Conservation (phyloP, 23 tunicate species). For the Aplidium turbinatum region DNA sequence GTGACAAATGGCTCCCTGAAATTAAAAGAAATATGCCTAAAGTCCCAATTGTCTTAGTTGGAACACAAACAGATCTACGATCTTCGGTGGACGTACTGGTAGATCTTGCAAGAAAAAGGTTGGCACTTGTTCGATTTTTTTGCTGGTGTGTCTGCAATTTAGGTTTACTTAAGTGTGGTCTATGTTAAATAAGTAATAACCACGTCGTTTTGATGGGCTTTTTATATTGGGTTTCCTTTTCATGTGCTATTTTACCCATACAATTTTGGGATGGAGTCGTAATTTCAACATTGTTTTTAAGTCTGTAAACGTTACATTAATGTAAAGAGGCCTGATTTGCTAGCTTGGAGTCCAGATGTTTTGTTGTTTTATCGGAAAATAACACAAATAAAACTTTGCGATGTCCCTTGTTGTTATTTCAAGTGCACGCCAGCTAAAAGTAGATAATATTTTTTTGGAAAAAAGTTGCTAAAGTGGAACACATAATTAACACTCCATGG, state of each 20-base stretch:
- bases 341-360: too few relatives aligned
- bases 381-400: too few relatives aligned
- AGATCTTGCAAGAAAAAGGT: constrained; percentile 80
- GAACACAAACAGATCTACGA: constrained; percentile 91
- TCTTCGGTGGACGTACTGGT: constrained; percentile 75
- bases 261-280: neutral
- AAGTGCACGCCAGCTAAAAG: neutral
- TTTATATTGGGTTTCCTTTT: too few relatives aligned
- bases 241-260: too few relatives aligned
- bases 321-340: too few relatives aligned
- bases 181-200: neutral
- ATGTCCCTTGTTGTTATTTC: too few relatives aligned
- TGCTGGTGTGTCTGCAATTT: neutral
- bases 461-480: neutral
- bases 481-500: neutral
- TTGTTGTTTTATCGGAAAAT: too few relatives aligned
- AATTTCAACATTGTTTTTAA: too few relatives aligned
- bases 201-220: neutral
- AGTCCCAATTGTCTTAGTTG: constrained; percentile 93
- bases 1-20: constrained; percentile 96
- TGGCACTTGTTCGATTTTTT: neutral
- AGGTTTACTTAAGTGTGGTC: neutral
- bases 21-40: constrained; percentile 65
- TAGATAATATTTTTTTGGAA: neutral
- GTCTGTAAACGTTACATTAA: too few relatives aligned